A percentile compares a stretch with the other conserved stretches of the same genome.
Evolutionary conservation across 2,888 invertebrate species (phyloP).

Genomic region (Alsophila aescularia): DNA sequence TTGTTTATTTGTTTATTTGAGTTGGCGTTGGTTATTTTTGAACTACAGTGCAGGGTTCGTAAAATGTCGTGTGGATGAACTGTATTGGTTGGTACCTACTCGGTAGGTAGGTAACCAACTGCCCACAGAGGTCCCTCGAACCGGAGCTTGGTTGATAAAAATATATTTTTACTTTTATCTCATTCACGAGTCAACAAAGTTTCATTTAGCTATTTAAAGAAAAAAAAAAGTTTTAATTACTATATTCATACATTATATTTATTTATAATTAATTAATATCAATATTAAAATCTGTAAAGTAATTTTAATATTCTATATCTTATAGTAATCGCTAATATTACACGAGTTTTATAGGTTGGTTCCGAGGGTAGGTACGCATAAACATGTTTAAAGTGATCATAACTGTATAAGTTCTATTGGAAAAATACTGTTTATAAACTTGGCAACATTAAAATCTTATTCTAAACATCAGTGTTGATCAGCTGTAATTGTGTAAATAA

Average conservation of each 20-base stretch:
- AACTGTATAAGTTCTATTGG: background rate
- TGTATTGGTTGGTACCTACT: too few relatives aligned
- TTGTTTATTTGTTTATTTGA: too few relatives aligned
- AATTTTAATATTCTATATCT: too few relatives aligned
- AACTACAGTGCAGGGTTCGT: too few relatives aligned
- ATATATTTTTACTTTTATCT: constrained; percentile 10
- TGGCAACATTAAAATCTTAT: background rate
- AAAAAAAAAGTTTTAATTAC: background rate
- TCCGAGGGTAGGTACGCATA: too few relatives aligned
- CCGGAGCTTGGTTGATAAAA: constrained; percentile 16
- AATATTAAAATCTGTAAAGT: too few relatives aligned
- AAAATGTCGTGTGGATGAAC: too few relatives aligned
- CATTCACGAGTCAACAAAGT: constrained; percentile 8
- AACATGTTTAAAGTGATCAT: too few relatives aligned
- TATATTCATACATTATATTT: background rate
- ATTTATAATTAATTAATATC: background rate
- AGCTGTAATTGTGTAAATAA: constrained; percentile 38
- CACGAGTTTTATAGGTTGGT: too few relatives aligned
- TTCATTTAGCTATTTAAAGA: background rate
- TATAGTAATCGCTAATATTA: too few relatives aligned
- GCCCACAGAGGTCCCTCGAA: background rate
- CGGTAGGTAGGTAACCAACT: too few relatives aligned
- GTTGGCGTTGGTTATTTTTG: too few relatives aligned
- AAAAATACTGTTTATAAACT: background rate
- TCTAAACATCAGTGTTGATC: background rate